Base-by-base conservation (phyloP, 2,113 vertebrate species). In the Nyctibius bracteatus region DNA sequence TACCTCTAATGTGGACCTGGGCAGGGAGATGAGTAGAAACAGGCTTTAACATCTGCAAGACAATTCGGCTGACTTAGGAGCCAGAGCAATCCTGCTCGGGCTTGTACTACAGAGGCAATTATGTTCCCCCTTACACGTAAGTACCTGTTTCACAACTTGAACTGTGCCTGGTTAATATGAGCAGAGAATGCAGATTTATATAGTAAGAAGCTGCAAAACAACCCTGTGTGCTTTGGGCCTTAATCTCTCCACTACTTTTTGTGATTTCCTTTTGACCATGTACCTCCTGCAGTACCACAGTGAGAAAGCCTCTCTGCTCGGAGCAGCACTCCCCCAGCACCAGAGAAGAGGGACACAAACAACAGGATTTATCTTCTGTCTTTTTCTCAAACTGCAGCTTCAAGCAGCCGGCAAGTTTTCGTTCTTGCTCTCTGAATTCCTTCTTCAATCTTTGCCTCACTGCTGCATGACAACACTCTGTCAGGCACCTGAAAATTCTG, bases 291-390 rank as follows among this genome's bases (percentile, higher is more conserved):
- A 62, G 37, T 22, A 37, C 19, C 19, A 19, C 30, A 72, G 33
- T 11, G n/a, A 73, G 27, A 58, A 78, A 30, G 16, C 6, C 47
- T 11, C 30, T 49, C 15, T 35, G 4, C 43, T 73, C 1, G 1
- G 10, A 63, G 7, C 37, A 52, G 25, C 3, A 0, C 3, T 41
- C 6, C 15, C 6, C 13, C 18, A 10, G 22, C 47, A 58, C 8
- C 18, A 51, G 37, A 59, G 37, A 39, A 39, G 27, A 63, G 57
- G 44, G 17, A 39, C 44, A 10, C 22, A 81, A 57, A 46, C 14
- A 70, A 30, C 9, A 68, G 30, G 52, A 58, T 52, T 49, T 47
- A 57, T 3, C 19, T 68, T 74, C 41, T 80, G 11, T 20, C n/a
- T 16, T 62, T 68, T 57, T 5, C 20, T 54, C 6, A 77, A 91